Base-by-base conservation (phyloP, 2,888 invertebrate genomes). In the Pammene aurita region DNA sequence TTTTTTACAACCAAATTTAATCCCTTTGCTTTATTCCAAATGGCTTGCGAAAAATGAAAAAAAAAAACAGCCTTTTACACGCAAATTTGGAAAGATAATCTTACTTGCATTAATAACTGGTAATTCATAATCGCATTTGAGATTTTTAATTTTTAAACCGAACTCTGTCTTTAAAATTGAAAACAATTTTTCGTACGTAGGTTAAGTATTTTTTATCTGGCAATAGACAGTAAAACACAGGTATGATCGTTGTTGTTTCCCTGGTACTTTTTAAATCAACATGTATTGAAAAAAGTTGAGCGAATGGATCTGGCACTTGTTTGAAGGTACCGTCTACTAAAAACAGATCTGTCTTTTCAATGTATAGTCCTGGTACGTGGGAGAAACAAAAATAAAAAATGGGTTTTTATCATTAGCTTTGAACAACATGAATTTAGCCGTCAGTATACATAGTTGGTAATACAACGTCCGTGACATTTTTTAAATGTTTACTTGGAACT, bases 281-380 rank as follows among this genome's bases (percentile, higher is more conserved):
- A 56, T 56, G 56, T 56, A 56, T 56, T 56, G 38, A 56, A 56
- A n/a, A n/a, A n/a, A n/a, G n/a, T n/a, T n/a, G n/a, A n/a, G n/a
- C n/a, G n/a, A n/a, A n/a, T n/a, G n/a, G 56, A 56, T 56, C 38
- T 56, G 56, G 38, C 56, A 56, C 44, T 44, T 44, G 4, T 44
- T 44, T 44, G 6, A 44, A 44, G 44, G 44, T 44, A 13, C 44
- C 44, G 44, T n/a, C 44, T 44, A 44, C 42, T 5, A 44, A 44
- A 13, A 44, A 44, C 42, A 44, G 42, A n/a, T 44, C n/a, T 44
- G 42, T 44, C 42, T 44, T 13, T 44, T 44, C 42, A 44, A 44
- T 54, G 54, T 54, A 54, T n/a, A n/a, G 54, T 55, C 54, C 35
- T 55, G 54, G 54, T 55, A 55, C 35, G 34, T 55, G 54, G 54